phyloP scores from a whole-genome alignment of 2,113 vertebrate species.

The Gallinago undulata region DNA sequence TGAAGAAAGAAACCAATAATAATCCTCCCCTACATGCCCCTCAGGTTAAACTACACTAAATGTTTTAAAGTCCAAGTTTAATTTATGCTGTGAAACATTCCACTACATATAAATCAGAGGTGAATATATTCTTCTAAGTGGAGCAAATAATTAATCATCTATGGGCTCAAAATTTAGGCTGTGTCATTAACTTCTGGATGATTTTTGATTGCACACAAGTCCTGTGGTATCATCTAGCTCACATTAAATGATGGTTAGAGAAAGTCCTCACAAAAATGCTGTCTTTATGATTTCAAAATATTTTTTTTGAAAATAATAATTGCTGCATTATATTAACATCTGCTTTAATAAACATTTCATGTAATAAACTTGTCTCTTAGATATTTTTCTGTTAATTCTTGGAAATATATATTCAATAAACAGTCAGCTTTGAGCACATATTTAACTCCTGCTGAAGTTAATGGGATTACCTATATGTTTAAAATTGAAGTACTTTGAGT shows the following conservation, averaged over 20 bases:
- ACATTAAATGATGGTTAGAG: neutral
- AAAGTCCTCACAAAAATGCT: neutral
- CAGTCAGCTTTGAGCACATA: neutral
- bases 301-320: neutral
- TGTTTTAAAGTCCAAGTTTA: neutral
- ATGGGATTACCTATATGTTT: neutral
- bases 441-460: neutral
- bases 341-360: neutral
- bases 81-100: neutral
- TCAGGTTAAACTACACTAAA: neutral
- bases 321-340: rapidly evolving
- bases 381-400: neutral
- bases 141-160: neutral
- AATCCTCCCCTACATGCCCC: neutral
- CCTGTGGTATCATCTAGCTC: neutral
- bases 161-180: neutral
- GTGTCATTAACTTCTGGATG: neutral
- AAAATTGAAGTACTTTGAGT: neutral
- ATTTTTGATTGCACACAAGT: neutral
- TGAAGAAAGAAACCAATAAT: neutral
- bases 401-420: neutral
- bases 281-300: neutral
- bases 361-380: neutral
- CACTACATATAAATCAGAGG: neutral
- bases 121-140: neutral